Conservation (phyloP, 2,113 vertebrate species). For the Notothenia coriiceps region DNA sequence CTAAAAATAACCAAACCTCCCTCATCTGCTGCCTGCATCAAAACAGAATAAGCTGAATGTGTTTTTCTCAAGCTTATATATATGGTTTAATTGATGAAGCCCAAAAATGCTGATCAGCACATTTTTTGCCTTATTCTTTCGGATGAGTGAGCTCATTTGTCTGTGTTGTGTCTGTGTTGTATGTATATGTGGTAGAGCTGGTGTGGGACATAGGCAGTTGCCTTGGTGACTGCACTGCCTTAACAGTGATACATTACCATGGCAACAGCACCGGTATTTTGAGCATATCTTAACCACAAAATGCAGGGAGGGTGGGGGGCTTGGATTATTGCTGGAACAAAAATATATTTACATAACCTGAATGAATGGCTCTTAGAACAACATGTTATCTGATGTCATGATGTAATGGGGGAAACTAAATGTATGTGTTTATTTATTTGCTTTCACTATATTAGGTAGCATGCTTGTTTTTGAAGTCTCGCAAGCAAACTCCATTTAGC, state of each 20-base stretch:
- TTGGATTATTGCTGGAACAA: not conserved
- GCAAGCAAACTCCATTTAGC: not conserved
- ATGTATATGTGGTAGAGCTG: not conserved
- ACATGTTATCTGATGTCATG: not conserved
- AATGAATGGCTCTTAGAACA: not conserved
- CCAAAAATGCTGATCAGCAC: no score
- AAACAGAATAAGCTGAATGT: constrained; percentile 38
- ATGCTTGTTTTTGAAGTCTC: not conserved
- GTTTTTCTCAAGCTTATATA: constrained; percentile 6
- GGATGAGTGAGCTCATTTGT: not conserved
- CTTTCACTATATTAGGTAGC: not conserved
- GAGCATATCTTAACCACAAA: constrained; percentile 7
- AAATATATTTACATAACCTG: not conserved
- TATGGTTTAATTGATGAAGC: not conserved
- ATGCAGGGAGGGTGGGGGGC: not conserved
- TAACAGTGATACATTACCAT: constrained; percentile 22
- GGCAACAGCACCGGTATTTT: constrained; percentile 37
- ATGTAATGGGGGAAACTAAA: not conserved
- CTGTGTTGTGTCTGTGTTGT: constrained; percentile 16
- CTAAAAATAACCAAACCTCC: constrained; percentile 43
- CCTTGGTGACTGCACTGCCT: constrained; percentile 24
- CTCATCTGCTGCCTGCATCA: constrained; percentile 30
- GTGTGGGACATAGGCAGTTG: constrained; percentile 7
- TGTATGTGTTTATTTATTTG: not conserved
- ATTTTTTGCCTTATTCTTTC: not conserved